Base-by-base conservation (phyloP, 2,888 invertebrate genomes). In the Parochlus steinenii region DNA sequence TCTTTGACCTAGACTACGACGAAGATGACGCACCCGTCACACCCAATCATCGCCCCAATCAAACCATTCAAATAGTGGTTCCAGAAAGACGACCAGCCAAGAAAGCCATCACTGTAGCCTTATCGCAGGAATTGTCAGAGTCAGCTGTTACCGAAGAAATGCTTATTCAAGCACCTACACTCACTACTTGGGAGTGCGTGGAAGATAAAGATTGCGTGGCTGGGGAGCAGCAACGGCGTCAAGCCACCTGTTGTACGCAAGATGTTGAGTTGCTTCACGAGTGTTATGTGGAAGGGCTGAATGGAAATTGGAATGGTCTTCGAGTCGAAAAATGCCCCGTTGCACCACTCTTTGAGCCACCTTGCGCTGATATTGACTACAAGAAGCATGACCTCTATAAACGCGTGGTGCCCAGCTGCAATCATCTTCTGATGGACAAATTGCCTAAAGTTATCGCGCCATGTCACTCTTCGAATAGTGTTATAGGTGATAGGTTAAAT, bases 261-360 rank as follows among this genome's bases (percentile, higher is more conserved):
- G 35, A 35, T 25, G 29, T 29, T 14, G 16, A 35, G 8, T 12
- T 22, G 11, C 35, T 71, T 37, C 71, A 71, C 51, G 57, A 68
- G 50, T 58, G 55, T 25, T 58, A 51, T 41, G 55, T 71, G 43
- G 63, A 67, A 32, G 69, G 71, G 40, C 57, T 74, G 31, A 74
- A 72, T 52, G 73, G 71, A 43, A 70, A 69, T 40, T 60, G 65
- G 56, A 14, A 45, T 50, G 31, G 60, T 58, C 18, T 61, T 59
- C 47, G 50, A 46, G 41, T 10, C 41, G 44, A 3, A 50, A 56
- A 11, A 20, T 26, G 4, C 20, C 20, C n/a, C n/a, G n/a, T n/a
- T n/a, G n/a, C n/a, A n/a, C n/a, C n/a, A n/a, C n/a, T n/a, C n/a
- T n/a, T n/a, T n/a, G n/a, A n/a, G n/a, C 11, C 15, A 22, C 22